A percentile compares a stretch with the other conserved stretches of the same genome.
These are phyloP conservation scores for Prunella fulvescens DNA, from an alignment of 2,113 vertebrate species.

Conservation along the genomic window DNA sequence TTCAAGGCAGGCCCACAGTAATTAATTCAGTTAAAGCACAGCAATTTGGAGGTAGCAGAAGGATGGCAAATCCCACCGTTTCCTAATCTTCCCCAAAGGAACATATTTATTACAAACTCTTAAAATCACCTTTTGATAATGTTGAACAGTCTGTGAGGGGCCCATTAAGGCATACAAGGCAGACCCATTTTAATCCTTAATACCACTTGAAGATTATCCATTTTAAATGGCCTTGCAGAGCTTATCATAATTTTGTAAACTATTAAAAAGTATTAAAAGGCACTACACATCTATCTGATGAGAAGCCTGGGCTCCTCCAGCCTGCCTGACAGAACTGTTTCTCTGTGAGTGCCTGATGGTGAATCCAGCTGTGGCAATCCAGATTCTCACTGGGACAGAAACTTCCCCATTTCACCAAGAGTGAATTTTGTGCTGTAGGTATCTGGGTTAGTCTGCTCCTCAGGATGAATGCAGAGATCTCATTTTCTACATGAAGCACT, in stretches of 20 bases:
- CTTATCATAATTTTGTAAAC: slow-evolving; percentile 57
- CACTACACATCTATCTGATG: slow-evolving; percentile 11
- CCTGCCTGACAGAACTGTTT: not conserved
- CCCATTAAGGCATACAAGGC: slow-evolving; percentile 39
- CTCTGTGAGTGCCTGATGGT: not conserved
- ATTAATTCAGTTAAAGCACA: slow-evolving; percentile 48
- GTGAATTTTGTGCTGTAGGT: not conserved
- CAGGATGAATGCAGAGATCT: not conserved
- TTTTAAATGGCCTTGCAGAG: slow-evolving; percentile 58
- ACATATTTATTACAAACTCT: slow-evolving; percentile 49
- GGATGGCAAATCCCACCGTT: slow-evolving; percentile 51
- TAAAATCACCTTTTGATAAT: slow-evolving; percentile 64
- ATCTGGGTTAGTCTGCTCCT: not conserved
- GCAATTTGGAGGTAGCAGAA: slow-evolving; percentile 56
- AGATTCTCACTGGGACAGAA: not conserved
- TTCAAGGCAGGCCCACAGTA: slow-evolving; percentile 11
- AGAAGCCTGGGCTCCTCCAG: not conserved
- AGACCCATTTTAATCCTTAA: slow-evolving; percentile 58
- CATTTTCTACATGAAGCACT: not conserved
- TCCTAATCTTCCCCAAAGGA: slow-evolving; percentile 56
- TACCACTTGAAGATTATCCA: slow-evolving; percentile 54
- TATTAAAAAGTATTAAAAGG: slow-evolving; percentile 52
- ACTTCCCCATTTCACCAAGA: not conserved
- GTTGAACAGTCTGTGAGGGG: slow-evolving; percentile 54
- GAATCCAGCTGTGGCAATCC: not conserved